These are phyloP conservation scores for Vimba vimba DNA, from an alignment of 2,113 vertebrate genomes.

Conservation along the genomic window DNA sequence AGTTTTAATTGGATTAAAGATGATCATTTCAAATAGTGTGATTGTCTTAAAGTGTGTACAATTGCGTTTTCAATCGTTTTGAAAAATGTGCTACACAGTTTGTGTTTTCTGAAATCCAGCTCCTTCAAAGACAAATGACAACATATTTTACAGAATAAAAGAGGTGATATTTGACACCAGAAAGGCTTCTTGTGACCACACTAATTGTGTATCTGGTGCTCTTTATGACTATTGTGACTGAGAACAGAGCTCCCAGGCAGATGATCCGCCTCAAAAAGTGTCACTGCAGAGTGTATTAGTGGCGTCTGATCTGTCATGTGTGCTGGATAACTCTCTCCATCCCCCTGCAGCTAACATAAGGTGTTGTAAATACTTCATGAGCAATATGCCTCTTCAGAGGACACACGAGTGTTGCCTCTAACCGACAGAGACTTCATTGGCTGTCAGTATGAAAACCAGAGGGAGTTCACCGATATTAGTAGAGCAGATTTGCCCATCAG, in stretches of 20 bases:
- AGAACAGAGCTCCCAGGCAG: conserved; percentile 17
- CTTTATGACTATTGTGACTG: neutral
- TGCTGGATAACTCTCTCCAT: conserved; percentile 17
- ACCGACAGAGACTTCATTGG: conserved; percentile 8
- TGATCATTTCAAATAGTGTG: neutral
- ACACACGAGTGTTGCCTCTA: neutral
- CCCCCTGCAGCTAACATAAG: conserved; percentile 32
- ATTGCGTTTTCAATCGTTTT: neutral
- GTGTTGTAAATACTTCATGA: conserved; percentile 41
- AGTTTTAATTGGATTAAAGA: neutral
- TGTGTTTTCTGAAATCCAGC: neutral
- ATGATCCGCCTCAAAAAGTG: neutral
- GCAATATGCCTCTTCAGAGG: conserved; percentile 38
- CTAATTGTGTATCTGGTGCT: neutral
- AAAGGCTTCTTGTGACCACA: conserved; percentile 20
- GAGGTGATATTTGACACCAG: neutral
- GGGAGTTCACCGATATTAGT: conserved; percentile 26
- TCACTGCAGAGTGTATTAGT: neutral
- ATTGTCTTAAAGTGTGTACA: neutral
- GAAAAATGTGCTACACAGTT: neutral
- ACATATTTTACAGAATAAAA: neutral
- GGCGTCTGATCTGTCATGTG: conserved; percentile 19
- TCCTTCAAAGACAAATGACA: neutral
- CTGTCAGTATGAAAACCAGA: conserved; percentile 20
- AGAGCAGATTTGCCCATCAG: conserved; percentile 13